Base-by-base conservation (phyloP, 2,113 vertebrate species). In the Choloepus hoffmanni region DNA sequence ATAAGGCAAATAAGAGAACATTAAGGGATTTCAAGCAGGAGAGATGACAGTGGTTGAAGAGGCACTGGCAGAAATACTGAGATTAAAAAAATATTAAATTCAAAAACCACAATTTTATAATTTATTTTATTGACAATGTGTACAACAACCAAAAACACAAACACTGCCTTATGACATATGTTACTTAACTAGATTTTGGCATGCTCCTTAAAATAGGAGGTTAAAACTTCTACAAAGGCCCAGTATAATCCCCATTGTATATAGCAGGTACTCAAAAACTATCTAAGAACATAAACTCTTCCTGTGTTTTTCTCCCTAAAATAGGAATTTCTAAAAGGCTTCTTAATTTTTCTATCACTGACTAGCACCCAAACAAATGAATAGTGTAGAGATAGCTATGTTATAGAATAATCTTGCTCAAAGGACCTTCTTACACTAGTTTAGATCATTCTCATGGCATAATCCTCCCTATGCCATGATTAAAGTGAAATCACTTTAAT, bases 201-300 rank as follows among this genome's bases (percentile, higher is more conserved):
- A 81, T 30, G 40, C 26, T 94, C n/a, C 33, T 86, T 92, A 94
- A 77, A 16, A 83, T 43, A 40, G 65, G 55, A 87, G 36, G 45
- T 87, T 84, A 91, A 83, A 92, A 90, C n/a, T 65, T 74, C 10
- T 73, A 74, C 40, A 90, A 89, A 5, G 87, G 33, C 18, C 50
- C 58, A 72, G 11, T 50, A 89, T 76, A 62, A 12, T 85, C 23
- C 55, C 68, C 36, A 36, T 79, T 90, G 3, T 63, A 88, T 65
- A 93, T 0, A 79, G 15, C 30, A 95, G 68, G 79, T 70, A 67
- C 28, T 85, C 10, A 26, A 92, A 93, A 90, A 89, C 48, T 55
- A 82, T 23, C 28, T 88, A 94, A 74, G 10, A 74, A 93, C 30
- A 85, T 67, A 72, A 96, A 65, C 26, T 81, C 70, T 86, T 92